Conservation (phyloP, 2,888 invertebrate genomes). For the Melangyna quadrimaculata region DNA sequence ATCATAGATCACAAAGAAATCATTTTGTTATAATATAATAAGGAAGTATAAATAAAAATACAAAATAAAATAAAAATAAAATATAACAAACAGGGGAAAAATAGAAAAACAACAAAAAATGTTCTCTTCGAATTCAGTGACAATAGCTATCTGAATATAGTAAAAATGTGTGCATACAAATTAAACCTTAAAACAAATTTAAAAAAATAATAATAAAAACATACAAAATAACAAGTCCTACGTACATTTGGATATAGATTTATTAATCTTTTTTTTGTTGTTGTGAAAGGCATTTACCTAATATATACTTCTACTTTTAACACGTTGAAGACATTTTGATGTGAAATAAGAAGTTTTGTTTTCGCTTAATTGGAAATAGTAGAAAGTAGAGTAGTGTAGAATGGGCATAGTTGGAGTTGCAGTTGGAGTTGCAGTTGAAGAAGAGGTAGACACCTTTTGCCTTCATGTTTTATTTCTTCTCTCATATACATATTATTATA, state of each 20-base stretch:
- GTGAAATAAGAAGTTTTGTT: constrained; percentile 17
- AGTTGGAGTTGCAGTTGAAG: background rate
- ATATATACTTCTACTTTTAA: constrained; percentile 2
- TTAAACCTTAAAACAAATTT: background rate
- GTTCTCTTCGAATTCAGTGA: constrained; percentile 8
- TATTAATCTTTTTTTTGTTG: background rate
- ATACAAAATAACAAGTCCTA: constrained; percentile 39
- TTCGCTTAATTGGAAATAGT: constrained; percentile 5
- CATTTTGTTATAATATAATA: background rate
- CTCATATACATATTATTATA: background rate
- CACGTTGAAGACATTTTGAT: background rate
- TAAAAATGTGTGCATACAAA: constrained; percentile 5
- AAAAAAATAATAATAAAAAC: background rate
- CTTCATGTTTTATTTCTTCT: background rate
- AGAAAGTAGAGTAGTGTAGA: background rate
- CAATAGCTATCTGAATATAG: background rate
- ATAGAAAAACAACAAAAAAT: background rate
- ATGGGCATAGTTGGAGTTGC: background rate
- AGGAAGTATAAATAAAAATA: background rate
- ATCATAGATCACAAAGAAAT: constrained; percentile 31
- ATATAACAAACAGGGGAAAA: background rate
- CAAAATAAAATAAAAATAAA: background rate
- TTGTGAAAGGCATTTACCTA: constrained; percentile 19
- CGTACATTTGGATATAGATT: constrained; percentile 41
- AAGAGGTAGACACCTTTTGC: background rate